Conservation (phyloP, 2,797 vertebrate genomes). For the Pitangus sulphuratus region DNA sequence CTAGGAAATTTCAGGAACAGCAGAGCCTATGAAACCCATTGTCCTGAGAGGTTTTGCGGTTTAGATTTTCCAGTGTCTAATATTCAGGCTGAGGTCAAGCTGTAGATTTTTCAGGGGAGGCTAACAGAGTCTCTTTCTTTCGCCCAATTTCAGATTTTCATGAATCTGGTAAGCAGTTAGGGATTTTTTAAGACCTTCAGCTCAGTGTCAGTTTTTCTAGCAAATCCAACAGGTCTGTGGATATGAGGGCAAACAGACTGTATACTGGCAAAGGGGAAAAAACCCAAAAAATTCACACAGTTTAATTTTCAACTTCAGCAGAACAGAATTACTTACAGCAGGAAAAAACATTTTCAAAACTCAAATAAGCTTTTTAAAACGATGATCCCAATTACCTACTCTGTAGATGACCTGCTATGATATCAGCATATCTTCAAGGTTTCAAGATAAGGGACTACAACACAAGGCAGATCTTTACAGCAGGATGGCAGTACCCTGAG, state of each 20-base stretch:
- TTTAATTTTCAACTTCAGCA: background rate
- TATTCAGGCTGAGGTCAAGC: background rate
- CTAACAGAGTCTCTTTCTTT: background rate
- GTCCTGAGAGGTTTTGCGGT: background rate
- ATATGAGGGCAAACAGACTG: background rate
- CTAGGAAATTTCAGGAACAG: rapidly evolving
- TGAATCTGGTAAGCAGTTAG: background rate
- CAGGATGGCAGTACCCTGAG: background rate
- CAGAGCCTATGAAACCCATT: background rate
- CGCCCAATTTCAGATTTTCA: background rate
- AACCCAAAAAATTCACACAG: background rate
- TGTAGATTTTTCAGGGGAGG: background rate
- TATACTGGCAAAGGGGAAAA: background rate
- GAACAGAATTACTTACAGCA: background rate
- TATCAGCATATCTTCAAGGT: constrained; percentile 17
- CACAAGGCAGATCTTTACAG: constrained; percentile 6
- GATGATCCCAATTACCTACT: background rate
- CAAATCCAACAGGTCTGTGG: background rate
- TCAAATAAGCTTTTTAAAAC: background rate
- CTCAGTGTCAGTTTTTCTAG: background rate
- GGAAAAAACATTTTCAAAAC: background rate
- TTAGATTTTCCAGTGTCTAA: background rate
- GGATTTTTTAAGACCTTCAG: background rate
- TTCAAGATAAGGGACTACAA: constrained; percentile 41
- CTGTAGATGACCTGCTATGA: constrained; percentile 15